Evolutionary conservation across 2,888 invertebrate species (phyloP), one percentile per base, ranked within the genome.

Genomic region (Macaria liturata): DNA sequence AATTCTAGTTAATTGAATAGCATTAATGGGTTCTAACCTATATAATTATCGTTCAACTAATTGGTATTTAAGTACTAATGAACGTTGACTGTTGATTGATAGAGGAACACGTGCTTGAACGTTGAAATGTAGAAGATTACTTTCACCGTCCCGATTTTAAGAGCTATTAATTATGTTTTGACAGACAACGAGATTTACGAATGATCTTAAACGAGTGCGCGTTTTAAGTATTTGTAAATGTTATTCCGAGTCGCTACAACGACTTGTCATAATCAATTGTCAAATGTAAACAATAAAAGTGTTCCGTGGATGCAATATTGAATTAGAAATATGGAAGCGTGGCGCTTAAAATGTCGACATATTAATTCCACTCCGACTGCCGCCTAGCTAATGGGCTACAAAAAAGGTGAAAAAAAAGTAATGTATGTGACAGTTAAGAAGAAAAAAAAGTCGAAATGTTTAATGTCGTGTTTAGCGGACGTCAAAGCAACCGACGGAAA

Each of bases 381-480:
- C 75, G 68, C 74, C 82, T 89, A 90, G 89, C 89, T 91, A 89
- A 91, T 90, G 91, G 87, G 75, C 82, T 74, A 82, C 82, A 83
- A 84, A 83, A 81, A 83, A 77, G 69, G 62, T 63, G 59, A 69
- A 78, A 80, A 86, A 86, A 84, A 81, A 77, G 78, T 86, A 86
- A 91, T 87, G 86, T 86, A 90, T 91, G 88, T 84, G 91, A 88
- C 91, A 88, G 85, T 70, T 70, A 76, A 81, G 88, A 91, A 51
- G 20, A 20, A 42, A 87, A 90, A 88, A 88, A 88, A 82, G 74
- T 74, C 77, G 77, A 80, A 86, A 83, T 82, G 84, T 88, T 91
- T 90, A 88, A 89, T 88, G 91, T 86, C 86, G 86, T 88, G 91
- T 90, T 89, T 84, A 87, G 81, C 80, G 75, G 81, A 88, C 84